Conservation (phyloP, 2,888 invertebrate genomes). For the Xanthia icteritia region DNA sequence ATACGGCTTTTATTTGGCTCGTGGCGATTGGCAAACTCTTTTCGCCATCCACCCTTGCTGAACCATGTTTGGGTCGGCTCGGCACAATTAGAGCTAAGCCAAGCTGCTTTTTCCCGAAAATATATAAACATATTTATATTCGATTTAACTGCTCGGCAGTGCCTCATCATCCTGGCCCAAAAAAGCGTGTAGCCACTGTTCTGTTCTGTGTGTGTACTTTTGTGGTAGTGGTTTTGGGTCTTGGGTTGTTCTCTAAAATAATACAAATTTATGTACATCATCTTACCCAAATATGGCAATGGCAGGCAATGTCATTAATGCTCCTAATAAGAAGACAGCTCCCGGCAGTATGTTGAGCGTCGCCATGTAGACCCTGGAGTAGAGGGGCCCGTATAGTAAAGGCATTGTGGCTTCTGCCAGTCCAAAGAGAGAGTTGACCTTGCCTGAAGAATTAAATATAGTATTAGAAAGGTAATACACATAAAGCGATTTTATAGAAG, state of each 20-base stretch:
- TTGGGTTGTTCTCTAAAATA: background rate
- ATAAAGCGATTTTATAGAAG: background rate
- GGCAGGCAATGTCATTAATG: constrained; percentile 92
- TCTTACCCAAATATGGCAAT: constrained; percentile 92
- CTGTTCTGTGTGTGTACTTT: too few species aligned
- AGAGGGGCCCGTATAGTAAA: constrained; percentile 93
- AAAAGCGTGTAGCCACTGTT: background rate
- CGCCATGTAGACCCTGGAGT: constrained; percentile 92
- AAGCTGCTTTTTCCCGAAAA: background rate
- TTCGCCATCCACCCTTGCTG: background rate
- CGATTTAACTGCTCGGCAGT: background rate
- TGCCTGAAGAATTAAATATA: constrained; percentile 86
- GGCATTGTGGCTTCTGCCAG: constrained; percentile 94
- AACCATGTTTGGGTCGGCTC: background rate
- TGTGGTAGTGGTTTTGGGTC: background rate
- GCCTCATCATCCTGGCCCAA: background rate
- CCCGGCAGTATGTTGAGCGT: constrained; percentile 93
- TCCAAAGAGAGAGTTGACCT: constrained; percentile 93
- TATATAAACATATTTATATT: background rate
- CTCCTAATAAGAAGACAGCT: constrained; percentile 93
- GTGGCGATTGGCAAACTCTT: background rate
- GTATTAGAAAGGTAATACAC: background rate
- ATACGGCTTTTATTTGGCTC: too few species aligned
- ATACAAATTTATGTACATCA: background rate
- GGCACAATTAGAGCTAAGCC: background rate